phyloP scores from a whole-genome alignment of 2,888 invertebrate genomes.

The Nomada fabriciana region DNA sequence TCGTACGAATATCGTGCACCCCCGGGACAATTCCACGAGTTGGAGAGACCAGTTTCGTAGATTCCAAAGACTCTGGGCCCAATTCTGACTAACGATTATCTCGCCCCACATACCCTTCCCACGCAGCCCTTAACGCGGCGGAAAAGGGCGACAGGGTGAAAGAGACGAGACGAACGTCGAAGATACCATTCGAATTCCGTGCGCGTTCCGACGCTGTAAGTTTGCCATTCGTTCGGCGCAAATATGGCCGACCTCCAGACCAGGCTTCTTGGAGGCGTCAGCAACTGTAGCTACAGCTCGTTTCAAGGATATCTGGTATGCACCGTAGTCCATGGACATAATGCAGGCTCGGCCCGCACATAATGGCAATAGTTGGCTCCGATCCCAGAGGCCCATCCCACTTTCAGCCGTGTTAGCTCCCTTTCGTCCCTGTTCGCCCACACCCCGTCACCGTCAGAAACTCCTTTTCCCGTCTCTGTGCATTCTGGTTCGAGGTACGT shows the following conservation, averaged over 20 bases:
- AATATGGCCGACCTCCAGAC: constrained; percentile 52
- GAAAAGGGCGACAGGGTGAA: constrained; percentile 10
- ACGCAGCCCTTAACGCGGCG: too few species aligned
- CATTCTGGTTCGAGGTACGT: constrained; percentile 3
- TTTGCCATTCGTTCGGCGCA: constrained; percentile 62
- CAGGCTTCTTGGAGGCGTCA: constrained; percentile 62
- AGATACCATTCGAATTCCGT: constrained; percentile 62
- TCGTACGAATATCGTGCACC: constrained; percentile 6
- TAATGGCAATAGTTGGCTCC: constrained; percentile 78
- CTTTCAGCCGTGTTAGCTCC: constrained; percentile 62
- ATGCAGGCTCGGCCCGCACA: constrained; percentile 71
- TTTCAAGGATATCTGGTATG: constrained; percentile 75
- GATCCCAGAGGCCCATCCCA: constrained; percentile 70
- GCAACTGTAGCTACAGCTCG: constrained; percentile 68
- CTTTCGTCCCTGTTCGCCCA: constrained; percentile 19
- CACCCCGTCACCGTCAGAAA: neutral
- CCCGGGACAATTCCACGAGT: neutral
- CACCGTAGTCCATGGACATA: constrained; percentile 69
- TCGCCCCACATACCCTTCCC: neutral
- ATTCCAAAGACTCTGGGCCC: constrained; percentile 27
- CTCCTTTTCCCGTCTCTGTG: constrained; percentile 5
- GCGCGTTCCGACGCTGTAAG: constrained; percentile 44
- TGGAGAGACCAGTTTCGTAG: constrained; percentile 14
- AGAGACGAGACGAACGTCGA: constrained; percentile 11
- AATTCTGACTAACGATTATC: constrained; percentile 41